These are phyloP conservation scores for Tragelaphus scriptus DNA, from an alignment of 2,113 vertebrate genomes.

Conservation along the genomic window DNA sequence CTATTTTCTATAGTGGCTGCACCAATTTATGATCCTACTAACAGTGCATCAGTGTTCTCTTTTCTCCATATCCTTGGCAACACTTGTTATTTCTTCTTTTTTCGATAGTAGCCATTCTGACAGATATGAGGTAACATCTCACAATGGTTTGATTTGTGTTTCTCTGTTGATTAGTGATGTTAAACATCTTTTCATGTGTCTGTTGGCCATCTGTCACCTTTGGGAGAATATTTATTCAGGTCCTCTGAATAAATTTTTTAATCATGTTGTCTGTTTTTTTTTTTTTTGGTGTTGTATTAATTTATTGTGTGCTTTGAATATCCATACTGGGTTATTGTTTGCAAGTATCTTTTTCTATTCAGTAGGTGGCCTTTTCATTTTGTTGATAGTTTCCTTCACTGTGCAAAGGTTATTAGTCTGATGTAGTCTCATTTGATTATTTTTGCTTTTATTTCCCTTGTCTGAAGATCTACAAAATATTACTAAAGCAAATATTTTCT, in stretches of 20 bases:
- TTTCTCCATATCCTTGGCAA: neutral
- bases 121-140: neutral
- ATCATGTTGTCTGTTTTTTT: neutral
- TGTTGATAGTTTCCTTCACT: neutral
- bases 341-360: neutral
- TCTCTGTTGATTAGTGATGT: neutral
- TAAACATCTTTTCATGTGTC: neutral
- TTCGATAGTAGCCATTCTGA: neutral
- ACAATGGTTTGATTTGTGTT: neutral
- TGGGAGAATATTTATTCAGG: neutral
- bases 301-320: neutral
- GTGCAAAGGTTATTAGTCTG: neutral
- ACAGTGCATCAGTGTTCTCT: neutral
- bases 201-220: neutral
- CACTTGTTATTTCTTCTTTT: neutral
- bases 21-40: neutral
- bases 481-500: neutral
- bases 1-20: neutral
- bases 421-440: neutral
- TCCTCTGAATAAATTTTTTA: neutral
- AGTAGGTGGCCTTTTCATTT: neutral
- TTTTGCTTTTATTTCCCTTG: neutral
- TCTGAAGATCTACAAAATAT: neutral
- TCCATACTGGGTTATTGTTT: neutral
- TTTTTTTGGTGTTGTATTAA: neutral